Evolutionary conservation across 1,140 invertebrate genomes (phyloP).

Genomic region (Trachymyrmex cornetzi): DNA sequence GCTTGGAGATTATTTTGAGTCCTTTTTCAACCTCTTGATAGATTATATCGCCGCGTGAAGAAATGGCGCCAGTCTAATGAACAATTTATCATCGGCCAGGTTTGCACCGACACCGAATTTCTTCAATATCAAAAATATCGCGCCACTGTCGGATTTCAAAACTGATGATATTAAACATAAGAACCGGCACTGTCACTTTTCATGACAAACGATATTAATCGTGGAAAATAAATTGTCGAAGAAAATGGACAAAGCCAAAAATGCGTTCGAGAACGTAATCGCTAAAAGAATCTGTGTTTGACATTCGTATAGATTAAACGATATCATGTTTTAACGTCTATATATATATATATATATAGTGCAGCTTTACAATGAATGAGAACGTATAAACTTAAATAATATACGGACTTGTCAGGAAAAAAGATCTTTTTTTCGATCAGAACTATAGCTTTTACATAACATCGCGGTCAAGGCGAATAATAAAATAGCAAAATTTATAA

Average conservation of each 20-base stretch:
- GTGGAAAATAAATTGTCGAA: conserved; percentile 22
- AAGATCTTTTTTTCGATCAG: neutral
- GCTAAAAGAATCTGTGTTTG: neutral
- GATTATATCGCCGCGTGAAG: conserved; percentile 48
- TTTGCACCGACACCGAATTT: conserved; percentile 43
- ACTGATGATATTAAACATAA: conserved; percentile 41
- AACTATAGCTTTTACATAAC: conserved; percentile 22
- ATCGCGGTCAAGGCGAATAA: conserved; percentile 36
- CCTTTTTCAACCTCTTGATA: conserved; percentile 71
- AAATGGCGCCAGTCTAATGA: conserved; percentile 56
- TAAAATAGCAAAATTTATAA: conserved; percentile 47
- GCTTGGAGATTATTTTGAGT: conserved; percentile 70
- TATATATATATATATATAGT: too few species aligned
- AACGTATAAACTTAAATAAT: conserved; percentile 15
- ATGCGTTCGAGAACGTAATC: neutral
- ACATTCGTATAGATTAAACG: neutral
- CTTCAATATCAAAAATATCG: conserved; percentile 52
- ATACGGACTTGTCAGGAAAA: neutral
- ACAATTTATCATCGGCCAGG: conserved; percentile 48
- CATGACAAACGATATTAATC: conserved; percentile 34
- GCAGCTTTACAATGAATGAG: neutral
- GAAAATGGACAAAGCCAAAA: neutral
- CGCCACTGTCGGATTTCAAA: neutral
- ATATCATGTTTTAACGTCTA: neutral
- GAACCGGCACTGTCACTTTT: conserved; percentile 23